These are phyloP conservation scores for Parus major DNA, from an alignment of 2,113 vertebrate species.

Conservation along the genomic window DNA sequence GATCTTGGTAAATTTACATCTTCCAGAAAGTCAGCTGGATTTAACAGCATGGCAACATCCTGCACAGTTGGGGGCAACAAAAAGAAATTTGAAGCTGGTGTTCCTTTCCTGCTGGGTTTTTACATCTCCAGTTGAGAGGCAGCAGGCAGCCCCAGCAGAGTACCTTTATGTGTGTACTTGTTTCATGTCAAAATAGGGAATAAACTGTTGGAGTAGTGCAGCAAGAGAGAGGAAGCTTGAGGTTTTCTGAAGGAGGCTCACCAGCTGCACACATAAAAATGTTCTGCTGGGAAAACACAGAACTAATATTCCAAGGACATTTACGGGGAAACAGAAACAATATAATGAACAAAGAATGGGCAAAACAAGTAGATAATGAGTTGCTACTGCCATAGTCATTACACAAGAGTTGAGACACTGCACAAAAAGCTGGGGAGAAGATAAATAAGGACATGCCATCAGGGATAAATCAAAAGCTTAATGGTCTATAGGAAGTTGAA, in stretches of 20 bases:
- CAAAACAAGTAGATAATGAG: conserved; percentile 46
- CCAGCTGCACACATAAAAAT: conserved; percentile 60
- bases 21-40: conserved; percentile 66
- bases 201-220: conserved; percentile 31
- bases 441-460: not conserved
- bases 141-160: conserved; percentile 67
- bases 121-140: conserved; percentile 62
- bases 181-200: conserved; percentile 64
- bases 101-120: conserved; percentile 61
- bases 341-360: conserved; percentile 17
- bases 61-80: conserved; percentile 55
- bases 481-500: not conserved
- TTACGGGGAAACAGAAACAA: conserved; percentile 21
- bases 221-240: conserved; percentile 15
- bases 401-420: not conserved
- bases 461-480: conserved; percentile 33
- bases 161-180: conserved; percentile 50
- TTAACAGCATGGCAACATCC: conserved; percentile 62
- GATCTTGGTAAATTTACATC: conserved; percentile 59
- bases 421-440: not conserved
- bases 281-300: conserved; percentile 32
- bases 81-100: conserved; percentile 51
- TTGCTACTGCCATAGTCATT: conserved; percentile 3
- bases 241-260: conserved; percentile 51
- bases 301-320: conserved; percentile 51